Conservation (phyloP, 2,797 vertebrate species). For the Tragopan temminckii region DNA sequence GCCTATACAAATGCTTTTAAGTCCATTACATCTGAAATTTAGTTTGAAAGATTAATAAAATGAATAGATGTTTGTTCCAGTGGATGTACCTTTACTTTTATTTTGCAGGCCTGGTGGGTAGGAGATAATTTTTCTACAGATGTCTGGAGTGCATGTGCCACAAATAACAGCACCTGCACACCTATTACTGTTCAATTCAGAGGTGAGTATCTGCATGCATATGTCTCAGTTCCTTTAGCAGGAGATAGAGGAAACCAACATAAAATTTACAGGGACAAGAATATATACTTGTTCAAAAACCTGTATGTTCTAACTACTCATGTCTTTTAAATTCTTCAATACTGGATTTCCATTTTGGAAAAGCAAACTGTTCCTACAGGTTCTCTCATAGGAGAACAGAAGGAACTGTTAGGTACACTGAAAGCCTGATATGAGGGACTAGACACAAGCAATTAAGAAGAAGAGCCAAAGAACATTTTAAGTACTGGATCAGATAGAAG, state of each 20-base stretch:
- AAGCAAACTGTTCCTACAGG: neutral
- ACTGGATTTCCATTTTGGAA: neutral
- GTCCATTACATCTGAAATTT: neutral
- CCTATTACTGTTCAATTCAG: constrained; percentile 25
- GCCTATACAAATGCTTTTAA: neutral
- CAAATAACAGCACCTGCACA: constrained; percentile 65
- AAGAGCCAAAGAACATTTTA: neutral
- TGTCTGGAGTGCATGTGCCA: constrained; percentile 89
- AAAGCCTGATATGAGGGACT: neutral
- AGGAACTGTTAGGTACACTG: neutral
- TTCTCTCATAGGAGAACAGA: neutral
- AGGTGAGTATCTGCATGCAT: constrained; percentile 63
- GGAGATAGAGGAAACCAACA: neutral
- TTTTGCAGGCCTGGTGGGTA: constrained; percentile 93
- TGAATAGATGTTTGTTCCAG: neutral
- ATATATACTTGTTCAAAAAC: neutral
- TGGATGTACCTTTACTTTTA: neutral
- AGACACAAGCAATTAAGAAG: neutral
- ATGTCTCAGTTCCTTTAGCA: neutral
- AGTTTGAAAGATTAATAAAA: neutral
- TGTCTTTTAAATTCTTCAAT: neutral
- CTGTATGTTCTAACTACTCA: neutral
- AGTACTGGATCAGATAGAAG: neutral
- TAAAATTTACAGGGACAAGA: neutral
- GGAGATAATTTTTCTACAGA: constrained; percentile 82